phyloP scores from a whole-genome alignment of 2,113 vertebrate species.

The Oncorhynchus clarkii region DNA sequence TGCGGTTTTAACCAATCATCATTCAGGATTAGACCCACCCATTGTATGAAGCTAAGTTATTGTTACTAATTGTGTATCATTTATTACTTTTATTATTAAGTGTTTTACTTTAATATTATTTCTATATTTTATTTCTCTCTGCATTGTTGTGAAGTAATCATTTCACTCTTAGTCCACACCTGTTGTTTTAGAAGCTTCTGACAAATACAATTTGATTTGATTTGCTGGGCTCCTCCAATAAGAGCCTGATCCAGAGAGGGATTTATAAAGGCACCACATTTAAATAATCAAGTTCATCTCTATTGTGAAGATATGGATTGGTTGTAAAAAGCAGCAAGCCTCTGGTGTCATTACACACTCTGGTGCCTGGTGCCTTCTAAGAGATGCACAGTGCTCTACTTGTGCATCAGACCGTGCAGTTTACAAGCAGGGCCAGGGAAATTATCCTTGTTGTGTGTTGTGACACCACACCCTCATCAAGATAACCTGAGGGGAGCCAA shows the following conservation, averaged over 20 bases:
- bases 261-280: slow-evolving; percentile 42
- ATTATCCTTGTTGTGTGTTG: slow-evolving; percentile 62
- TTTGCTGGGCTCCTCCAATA: slow-evolving; percentile 42
- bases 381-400: slow-evolving; percentile 60
- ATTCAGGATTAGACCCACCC: no score
- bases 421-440: slow-evolving; percentile 66
- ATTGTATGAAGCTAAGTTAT: no score
- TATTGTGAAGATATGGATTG: slow-evolving; percentile 49
- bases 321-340: slow-evolving; percentile 57
- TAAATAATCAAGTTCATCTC: slow-evolving; percentile 72
- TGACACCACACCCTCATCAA: slow-evolving; percentile 55
- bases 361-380: slow-evolving; percentile 58
- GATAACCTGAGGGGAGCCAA: slow-evolving; percentile 53
- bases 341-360: slow-evolving; percentile 61
- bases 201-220: no score
- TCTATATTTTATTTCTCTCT: no score
- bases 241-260: slow-evolving; percentile 28
- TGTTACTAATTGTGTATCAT: no score
- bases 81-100: no score
- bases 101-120: no score
- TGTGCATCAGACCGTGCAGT: slow-evolving; percentile 62
- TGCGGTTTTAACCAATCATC: no score
- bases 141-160: no score
- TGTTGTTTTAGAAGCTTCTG: no score
- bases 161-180: no score